Percentiles rank a stretch among this genome's conserved stretches.
phyloP scores from a whole-genome alignment of 1,140 invertebrate species.

The Glomeris maerens region DNA sequence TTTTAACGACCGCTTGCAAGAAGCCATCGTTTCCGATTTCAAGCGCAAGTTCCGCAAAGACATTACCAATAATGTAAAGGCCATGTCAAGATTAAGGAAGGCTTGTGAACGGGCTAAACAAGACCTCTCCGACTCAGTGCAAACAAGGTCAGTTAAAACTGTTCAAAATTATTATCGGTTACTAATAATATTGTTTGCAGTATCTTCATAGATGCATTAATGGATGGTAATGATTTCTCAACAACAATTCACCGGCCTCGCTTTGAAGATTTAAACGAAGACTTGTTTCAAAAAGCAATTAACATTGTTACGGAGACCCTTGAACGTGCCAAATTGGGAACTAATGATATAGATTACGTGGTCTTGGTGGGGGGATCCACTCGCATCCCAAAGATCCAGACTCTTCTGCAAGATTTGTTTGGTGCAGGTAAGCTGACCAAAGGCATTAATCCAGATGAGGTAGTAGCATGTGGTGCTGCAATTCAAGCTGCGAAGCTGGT shows the following conservation, averaged over 20 bases:
- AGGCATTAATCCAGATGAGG: slow-evolving; percentile 48
- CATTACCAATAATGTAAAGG: slow-evolving; percentile 16
- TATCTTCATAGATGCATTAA: slow-evolving; percentile 57
- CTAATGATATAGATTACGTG: slow-evolving; percentile 47
- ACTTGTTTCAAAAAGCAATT: slow-evolving; percentile 29
- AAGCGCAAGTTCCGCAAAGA: slow-evolving; percentile 22
- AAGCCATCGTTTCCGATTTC: slow-evolving; percentile 19
- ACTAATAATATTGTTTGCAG: neutral
- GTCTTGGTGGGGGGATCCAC: slow-evolving; percentile 39
- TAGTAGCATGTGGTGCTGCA: slow-evolving; percentile 46
- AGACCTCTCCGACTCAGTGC: slow-evolving; percentile 20
- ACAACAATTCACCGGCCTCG: slow-evolving; percentile 30
- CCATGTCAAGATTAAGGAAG: slow-evolving; percentile 21
- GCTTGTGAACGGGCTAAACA: slow-evolving; percentile 26
- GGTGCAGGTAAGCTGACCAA: slow-evolving; percentile 33
- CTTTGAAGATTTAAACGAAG: slow-evolving; percentile 39
- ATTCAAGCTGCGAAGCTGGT: slow-evolving; percentile 47
- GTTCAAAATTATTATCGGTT: too few species aligned
- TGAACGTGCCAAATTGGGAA: slow-evolving; percentile 26
- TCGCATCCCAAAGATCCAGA: slow-evolving; percentile 23
- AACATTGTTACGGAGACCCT: slow-evolving; percentile 12
- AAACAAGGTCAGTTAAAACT: slow-evolving; percentile 19
- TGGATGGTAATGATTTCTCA: slow-evolving; percentile 47
- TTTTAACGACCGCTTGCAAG: slow-evolving; percentile 73
- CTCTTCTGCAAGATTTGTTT: slow-evolving; percentile 7